Evolutionary conservation across 1,140 invertebrate species (phyloP).

Genomic region (Ostrea edulis): DNA sequence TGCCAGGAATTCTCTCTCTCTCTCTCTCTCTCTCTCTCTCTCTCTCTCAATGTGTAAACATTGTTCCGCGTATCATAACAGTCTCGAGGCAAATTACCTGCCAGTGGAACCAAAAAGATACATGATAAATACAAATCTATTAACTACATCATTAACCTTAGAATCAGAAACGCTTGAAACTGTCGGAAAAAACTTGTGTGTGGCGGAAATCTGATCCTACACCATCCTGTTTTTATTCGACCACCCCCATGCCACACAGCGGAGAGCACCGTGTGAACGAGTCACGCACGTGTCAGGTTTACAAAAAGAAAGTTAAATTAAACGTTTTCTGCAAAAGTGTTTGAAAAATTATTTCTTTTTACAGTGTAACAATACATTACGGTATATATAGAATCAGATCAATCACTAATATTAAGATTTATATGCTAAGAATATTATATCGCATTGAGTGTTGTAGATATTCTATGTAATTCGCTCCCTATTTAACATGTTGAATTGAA

Average conservation of each 20-base stretch:
- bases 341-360: too few species aligned
- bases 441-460: too few species aligned
- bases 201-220: constrained; percentile 11
- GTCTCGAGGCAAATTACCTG: not conserved
- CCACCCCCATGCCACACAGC: constrained; percentile 2
- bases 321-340: too few species aligned
- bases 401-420: too few species aligned
- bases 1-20: not conserved
- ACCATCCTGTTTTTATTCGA: not conserved
- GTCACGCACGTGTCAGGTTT: not conserved
- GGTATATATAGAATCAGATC: too few species aligned
- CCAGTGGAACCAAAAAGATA: not conserved
- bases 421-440: too few species aligned
- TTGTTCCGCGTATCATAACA: not conserved
- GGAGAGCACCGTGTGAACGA: not conserved
- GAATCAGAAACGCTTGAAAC: not conserved
- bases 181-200: constrained; percentile 15
- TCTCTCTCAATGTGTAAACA: not conserved
- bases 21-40: not conserved
- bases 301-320: not conserved
- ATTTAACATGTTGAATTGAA: too few species aligned
- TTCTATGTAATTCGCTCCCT: too few species aligned
- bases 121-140: constrained; percentile 31
- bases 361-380: too few species aligned
- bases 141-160: constrained; percentile 11